These are phyloP conservation scores for Muricea muricata DNA, from an alignment of 92 coral and sea anemone species.

Conservation along the genomic window DNA sequence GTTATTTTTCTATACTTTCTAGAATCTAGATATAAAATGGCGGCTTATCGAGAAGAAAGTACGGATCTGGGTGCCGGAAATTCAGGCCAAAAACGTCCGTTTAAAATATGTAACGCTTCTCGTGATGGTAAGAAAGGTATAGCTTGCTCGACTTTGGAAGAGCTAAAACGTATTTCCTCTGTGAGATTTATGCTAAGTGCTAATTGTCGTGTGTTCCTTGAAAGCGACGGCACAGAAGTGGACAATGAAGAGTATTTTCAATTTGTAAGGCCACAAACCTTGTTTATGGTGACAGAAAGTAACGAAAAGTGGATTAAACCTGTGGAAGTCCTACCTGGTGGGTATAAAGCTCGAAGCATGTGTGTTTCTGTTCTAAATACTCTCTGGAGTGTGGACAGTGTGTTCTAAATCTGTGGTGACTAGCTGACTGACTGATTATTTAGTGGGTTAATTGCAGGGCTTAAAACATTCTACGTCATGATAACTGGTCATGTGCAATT, in stretches of 20 bases:
- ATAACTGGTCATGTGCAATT: too few relatives aligned
- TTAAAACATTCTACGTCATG: too few relatives aligned
- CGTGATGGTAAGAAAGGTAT: conserved; percentile 76
- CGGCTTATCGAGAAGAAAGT: too few relatives aligned
- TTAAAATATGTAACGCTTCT: conserved; percentile 75
- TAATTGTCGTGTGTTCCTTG: conserved; percentile 80
- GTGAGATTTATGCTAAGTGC: conserved; percentile 34
- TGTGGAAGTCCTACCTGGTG: background rate
- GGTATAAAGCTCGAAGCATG: background rate
- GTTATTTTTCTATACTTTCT: too few relatives aligned
- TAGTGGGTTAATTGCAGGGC: too few relatives aligned
- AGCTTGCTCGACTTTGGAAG: conserved; percentile 69
- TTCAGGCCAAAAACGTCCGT: conserved; percentile 61
- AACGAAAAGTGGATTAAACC: conserved; percentile 72
- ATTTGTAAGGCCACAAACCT: conserved; percentile 76
- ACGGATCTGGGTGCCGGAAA: too few relatives aligned
- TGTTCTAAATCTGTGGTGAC: too few relatives aligned
- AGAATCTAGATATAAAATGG: too few relatives aligned
- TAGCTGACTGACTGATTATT: too few relatives aligned
- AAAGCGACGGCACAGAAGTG: conserved; percentile 89
- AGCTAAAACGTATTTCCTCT: conserved; percentile 70
- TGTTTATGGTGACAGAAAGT: conserved; percentile 70
- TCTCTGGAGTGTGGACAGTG: too few relatives aligned
- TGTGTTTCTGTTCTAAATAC: background rate
- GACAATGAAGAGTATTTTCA: conserved; percentile 88